These are phyloP conservation scores for Manduca sexta DNA, from an alignment of 1,140 invertebrate genomes.

Conservation along the genomic window DNA sequence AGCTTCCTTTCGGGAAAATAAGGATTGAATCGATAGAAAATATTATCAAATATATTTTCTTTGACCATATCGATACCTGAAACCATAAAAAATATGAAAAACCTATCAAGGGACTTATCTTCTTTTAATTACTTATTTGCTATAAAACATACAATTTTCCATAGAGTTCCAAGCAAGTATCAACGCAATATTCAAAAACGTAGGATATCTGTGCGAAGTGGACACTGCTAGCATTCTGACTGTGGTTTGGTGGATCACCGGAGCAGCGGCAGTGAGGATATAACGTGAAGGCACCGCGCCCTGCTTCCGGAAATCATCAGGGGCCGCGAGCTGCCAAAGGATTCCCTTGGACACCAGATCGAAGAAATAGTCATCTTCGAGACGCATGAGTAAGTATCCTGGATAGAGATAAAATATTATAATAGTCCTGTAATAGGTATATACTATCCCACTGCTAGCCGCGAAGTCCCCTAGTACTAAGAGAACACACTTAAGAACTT, in stretches of 20 bases:
- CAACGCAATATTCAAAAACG: constrained; percentile 32
- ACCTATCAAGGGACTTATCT: too few relatives aligned
- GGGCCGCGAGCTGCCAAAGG: constrained; percentile 40
- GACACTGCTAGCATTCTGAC: constrained; percentile 42
- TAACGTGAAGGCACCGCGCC: constrained; percentile 17
- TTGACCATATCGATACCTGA: constrained; percentile 50
- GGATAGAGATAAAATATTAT: too few relatives aligned
- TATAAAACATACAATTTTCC: constrained; percentile 37
- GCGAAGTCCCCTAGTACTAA: too few relatives aligned
- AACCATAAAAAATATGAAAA: too few relatives aligned
- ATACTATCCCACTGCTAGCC: too few relatives aligned
- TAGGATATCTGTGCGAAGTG: constrained; percentile 24
- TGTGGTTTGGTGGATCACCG: constrained; percentile 24
- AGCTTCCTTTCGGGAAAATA: constrained; percentile 41
- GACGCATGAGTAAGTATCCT: constrained; percentile 43
- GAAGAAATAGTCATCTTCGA: constrained; percentile 44
- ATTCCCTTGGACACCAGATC: constrained; percentile 33
- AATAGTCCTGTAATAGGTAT: too few relatives aligned
- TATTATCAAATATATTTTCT: constrained; percentile 50
- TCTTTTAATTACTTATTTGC: too few relatives aligned
- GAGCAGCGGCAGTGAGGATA: constrained; percentile 24
- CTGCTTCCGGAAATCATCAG: constrained; percentile 17
- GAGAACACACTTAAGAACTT: too few relatives aligned
- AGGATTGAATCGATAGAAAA: constrained; percentile 58
- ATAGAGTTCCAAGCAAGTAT: constrained; percentile 34